Conservation (phyloP, 1,140 invertebrate genomes). For the Proales similis region DNA sequence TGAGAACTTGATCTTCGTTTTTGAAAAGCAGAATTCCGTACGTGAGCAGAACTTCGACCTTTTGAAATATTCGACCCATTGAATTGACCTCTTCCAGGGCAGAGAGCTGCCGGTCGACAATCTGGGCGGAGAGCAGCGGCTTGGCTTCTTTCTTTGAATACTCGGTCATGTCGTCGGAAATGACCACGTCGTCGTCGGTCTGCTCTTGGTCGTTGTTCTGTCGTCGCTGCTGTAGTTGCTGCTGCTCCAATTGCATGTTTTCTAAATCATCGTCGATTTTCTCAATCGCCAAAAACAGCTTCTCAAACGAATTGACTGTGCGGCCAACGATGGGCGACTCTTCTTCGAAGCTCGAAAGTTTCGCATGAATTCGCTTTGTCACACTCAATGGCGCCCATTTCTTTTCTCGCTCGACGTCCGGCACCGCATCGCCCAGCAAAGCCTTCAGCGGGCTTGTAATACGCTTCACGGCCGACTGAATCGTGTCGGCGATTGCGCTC, state of each 20-base stretch:
- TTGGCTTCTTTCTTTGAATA: constrained; percentile 1
- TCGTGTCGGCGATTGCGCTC: not conserved
- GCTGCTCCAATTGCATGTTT: constrained; percentile 12
- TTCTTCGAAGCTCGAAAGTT: constrained; percentile 28
- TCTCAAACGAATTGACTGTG: constrained; percentile 29
- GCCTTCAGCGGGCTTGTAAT: not conserved
- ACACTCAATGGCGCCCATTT: constrained; percentile 32
- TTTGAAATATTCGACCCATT: constrained; percentile 27
- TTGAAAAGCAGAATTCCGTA: constrained; percentile 29
- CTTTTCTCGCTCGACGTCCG: not conserved
- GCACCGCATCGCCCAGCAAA: constrained; percentile 10
- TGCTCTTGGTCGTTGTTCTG: too few species aligned
- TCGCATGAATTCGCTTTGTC: constrained; percentile 5
- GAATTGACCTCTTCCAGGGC: constrained; percentile 26
- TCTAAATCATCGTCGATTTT: constrained; percentile 37
- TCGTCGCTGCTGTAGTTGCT: not conserved
- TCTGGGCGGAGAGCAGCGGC: constrained; percentile 18
- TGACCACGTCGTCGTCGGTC: not conserved
- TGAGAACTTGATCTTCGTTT: constrained; percentile 37
- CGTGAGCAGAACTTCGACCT: constrained; percentile 15
- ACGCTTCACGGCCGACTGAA: constrained; percentile 2
- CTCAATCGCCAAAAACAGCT: constrained; percentile 14
- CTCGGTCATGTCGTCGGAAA: not conserved
- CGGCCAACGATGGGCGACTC: constrained; percentile 24
- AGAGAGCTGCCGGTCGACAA: constrained; percentile 17